Base-by-base conservation (phyloP, 1,140 invertebrate genomes). In the Samia ricini region DNA sequence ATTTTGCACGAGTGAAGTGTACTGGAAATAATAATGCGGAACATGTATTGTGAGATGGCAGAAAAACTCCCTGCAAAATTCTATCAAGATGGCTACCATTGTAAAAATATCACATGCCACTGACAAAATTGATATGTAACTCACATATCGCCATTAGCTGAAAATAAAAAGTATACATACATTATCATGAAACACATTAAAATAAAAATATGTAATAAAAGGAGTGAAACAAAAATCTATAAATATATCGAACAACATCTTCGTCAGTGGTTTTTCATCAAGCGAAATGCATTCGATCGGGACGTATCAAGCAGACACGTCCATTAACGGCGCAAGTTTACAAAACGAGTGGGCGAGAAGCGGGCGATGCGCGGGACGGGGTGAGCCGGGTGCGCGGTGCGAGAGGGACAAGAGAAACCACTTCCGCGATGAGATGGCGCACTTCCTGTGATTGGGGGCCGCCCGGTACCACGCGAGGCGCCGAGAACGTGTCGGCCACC, bases 381-480 rank as follows among this genome's bases (percentile, higher is more conserved):
- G 33, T 4, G 15, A 1, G 1, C 8, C 10, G 33, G 33, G 33
- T 4, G 15, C 26, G 59, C 56, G 74, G 77, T 71, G 77, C 71
- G 84, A 86, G 84, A 57, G 79, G 73, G 85, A 85, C 78, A 81
- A 65, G 82, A 85, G 79, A 88, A 88, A 91, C 88, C 90, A 91
- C 89, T 91, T 91, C 90, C 88, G 89, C 80, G 81, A 91, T 91
- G 89, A 91, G 89, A 89, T 86, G 85, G 83, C 86, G 89, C 89
- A 91, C 90, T 91, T 90, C 89, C 90, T 91, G 88, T 91, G 89
- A 91, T 91, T 91, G 90, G 89, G 85, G 78, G 76, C 68, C 73
- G 66, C 74, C 61, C 77, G 73, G 77, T 72, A 36, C 60, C 59
- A 22, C 56, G 60, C 57, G 21, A 18, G 56, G 2, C 18, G 26